A percentile compares a stretch with the other conserved stretches of the same genome.
phyloP scores from a whole-genome alignment of 2,797 vertebrate species.

The Hypotaenidia philippensis region DNA sequence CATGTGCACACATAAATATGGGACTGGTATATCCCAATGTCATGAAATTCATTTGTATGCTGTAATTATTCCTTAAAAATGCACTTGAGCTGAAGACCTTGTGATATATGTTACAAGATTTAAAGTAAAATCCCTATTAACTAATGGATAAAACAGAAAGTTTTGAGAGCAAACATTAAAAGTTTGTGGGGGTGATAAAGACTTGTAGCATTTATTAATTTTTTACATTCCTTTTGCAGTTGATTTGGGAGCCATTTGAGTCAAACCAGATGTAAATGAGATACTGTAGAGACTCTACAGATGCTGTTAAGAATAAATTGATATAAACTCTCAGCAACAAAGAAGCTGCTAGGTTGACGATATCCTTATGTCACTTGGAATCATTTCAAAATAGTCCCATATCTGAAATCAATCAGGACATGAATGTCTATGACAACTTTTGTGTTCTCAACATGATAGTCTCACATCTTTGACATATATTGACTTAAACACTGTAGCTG shows the following conservation, averaged over 20 bases:
- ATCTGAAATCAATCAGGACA: neutral
- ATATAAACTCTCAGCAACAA: neutral
- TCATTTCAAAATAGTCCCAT: neutral
- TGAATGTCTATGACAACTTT: neutral
- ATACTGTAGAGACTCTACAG: neutral
- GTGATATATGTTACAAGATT: neutral
- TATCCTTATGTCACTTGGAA: neutral
- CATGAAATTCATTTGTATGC: neutral
- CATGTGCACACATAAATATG: neutral
- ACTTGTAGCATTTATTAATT: conserved; percentile 7
- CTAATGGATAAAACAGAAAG: neutral
- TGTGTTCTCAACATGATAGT: neutral
- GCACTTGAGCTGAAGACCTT: neutral
- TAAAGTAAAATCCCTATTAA: conserved; percentile 29
- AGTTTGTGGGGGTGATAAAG: conserved; percentile 7
- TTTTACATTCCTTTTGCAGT: conserved; percentile 11
- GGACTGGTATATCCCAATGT: neutral
- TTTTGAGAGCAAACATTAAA: conserved; percentile 24
- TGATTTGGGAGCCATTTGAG: conserved; percentile 19
- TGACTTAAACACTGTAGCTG: neutral
- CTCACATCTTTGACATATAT: neutral
- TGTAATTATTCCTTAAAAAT: neutral
- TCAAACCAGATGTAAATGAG: neutral
- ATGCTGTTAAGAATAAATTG: neutral
- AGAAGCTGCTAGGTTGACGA: neutral